Percentiles rank a stretch among this genome's conserved stretches.
phyloP scores from a whole-genome alignment of 2,113 vertebrate species.

The Muntiacus muntjak region DNA sequence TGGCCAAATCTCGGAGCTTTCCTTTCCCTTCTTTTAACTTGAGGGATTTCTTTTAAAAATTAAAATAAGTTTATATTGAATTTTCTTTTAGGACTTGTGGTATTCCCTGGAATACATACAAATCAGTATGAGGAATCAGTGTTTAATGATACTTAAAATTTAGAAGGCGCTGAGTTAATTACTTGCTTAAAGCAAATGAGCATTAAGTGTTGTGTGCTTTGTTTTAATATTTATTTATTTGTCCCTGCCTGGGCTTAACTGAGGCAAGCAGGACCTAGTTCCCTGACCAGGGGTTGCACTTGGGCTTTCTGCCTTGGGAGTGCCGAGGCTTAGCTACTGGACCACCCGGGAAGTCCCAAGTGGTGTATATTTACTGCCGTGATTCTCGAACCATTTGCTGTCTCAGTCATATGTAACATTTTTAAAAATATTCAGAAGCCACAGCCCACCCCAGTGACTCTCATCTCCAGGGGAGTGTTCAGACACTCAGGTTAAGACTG shows the following conservation, averaged over 20 bases:
- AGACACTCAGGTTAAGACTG: neutral
- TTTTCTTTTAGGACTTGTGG: neutral
- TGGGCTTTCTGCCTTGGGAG: too few species aligned
- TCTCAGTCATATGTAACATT: neutral
- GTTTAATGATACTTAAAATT: neutral
- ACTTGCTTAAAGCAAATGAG: neutral
- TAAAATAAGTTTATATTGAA: neutral
- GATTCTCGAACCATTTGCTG: neutral
- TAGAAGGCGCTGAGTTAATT: neutral
- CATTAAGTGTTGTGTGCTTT: neutral
- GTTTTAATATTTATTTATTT: neutral
- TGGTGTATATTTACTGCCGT: neutral
- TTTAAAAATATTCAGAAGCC: neutral
- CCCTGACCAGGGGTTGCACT: neutral
- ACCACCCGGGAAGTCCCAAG: neutral
- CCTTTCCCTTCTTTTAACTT: neutral
- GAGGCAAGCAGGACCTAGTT: neutral
- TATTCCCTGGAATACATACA: neutral
- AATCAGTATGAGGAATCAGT: neutral
- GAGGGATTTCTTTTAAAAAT: neutral
- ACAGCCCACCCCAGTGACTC: too few species aligned
- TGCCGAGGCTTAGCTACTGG: accelerated
- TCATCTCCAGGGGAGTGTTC: neutral
- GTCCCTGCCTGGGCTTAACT: neutral
- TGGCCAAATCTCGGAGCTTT: neutral